Evolutionary conservation across 2,888 invertebrate genomes (phyloP), one percentile per base, ranked within the genome.

Genomic region (Diploptera punctata): DNA sequence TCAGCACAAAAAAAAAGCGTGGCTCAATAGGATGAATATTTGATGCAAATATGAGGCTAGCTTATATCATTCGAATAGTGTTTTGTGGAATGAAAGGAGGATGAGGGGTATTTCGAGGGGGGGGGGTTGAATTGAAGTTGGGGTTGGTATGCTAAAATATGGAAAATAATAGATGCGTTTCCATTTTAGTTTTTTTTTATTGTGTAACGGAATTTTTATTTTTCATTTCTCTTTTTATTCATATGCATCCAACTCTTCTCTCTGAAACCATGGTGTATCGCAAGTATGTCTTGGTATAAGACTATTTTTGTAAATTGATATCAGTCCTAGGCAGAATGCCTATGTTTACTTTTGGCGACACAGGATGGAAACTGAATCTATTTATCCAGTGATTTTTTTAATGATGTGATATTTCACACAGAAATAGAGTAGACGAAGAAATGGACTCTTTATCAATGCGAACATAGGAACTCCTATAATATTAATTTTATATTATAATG

Each of bases 111-210:
- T 33, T 33, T 33, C 10, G 5, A 13, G 38, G 21, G 43, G 24
- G 13, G 54, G 3, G 54, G 54, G 31, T 26, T 3, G 47, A 65
- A 65, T 29, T 65, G 65, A 65, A 65, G 65, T 65, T 29, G 47
- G 57, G 65, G 65, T 26, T 65, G 65, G 65, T 65, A 65, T 65
- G 65, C 65, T 65, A 65, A 65, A 65, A 65, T 65, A 65, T 65
- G 65, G 65, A 65, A 65, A 65, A 65, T 65, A 65, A 65, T 65
- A 65, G 65, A 65, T 65, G 65, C 65, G 65, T 47, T 65, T 65
- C 65, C 65, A 65, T 65, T 65, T 65, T 65, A 47, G n/a, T 16
- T 65, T 65, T 65, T 65, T 65, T 65, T 44, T 26, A 21, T 33
- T 33, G 21, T 44, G 65, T 65, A 65, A 65, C 65, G 65, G 65